Conservation (phyloP, 2,113 vertebrate species). For the Phalacrocorax pelagicus region DNA sequence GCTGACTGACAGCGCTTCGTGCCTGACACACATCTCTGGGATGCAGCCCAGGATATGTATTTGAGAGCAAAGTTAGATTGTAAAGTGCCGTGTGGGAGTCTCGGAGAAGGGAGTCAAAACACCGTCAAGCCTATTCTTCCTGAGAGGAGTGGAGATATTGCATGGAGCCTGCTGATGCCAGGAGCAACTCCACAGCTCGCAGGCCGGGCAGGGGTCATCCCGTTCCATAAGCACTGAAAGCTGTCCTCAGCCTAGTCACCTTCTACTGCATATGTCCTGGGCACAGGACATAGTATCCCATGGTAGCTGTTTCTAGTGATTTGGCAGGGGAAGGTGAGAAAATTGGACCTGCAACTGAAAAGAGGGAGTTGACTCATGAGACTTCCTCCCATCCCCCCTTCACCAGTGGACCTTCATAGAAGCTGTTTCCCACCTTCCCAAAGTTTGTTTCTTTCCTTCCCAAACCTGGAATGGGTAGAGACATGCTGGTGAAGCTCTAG, state of each 20-base stretch:
- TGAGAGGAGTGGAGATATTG: neutral
- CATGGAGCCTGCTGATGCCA: neutral
- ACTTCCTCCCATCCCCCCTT: neutral
- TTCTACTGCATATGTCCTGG: neutral
- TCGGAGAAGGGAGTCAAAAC: slow-evolving; percentile 69
- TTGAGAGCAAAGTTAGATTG: slow-evolving; percentile 58
- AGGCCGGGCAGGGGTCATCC: neutral
- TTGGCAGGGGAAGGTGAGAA: neutral
- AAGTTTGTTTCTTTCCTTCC: neutral
- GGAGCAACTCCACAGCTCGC: neutral
- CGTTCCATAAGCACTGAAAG: neutral
- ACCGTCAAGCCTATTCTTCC: slow-evolving; percentile 36
- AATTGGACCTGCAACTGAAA: neutral
- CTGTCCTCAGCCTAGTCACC: neutral
- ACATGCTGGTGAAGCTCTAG: neutral
- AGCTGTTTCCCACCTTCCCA: neutral
- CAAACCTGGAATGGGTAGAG: neutral
- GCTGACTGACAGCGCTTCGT: slow-evolving; percentile 63
- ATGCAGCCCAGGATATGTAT: slow-evolving; percentile 58
- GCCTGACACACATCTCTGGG: slow-evolving; percentile 58
- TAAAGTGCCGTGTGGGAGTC: slow-evolving; percentile 61
- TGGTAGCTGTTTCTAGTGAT: neutral
- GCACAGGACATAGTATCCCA: too few relatives aligned
- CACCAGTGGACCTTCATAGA: neutral
- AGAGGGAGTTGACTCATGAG: neutral